Evolutionary conservation across 2,888 invertebrate genomes (phyloP).

Genomic region (Steromphala cineraria): DNA sequence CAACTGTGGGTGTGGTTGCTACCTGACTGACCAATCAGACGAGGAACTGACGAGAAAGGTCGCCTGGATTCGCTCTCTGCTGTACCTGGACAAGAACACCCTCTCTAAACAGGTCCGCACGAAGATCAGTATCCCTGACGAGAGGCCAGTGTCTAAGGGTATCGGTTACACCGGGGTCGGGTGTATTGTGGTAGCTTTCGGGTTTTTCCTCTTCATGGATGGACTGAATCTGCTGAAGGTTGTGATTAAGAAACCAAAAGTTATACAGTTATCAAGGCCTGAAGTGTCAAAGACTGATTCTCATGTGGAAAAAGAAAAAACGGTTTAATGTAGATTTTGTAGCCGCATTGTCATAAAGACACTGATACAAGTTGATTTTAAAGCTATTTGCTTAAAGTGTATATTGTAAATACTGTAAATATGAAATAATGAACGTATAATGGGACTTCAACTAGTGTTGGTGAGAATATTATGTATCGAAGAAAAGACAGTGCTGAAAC

Average conservation of each 20-base stretch:
- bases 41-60: neutral
- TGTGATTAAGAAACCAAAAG: neutral
- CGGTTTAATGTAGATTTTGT: too few species aligned
- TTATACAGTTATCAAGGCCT: too few species aligned
- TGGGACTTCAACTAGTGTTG: too few species aligned
- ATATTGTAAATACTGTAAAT: too few species aligned
- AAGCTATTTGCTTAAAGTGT: too few species aligned
- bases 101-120: neutral
- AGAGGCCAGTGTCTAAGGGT: neutral
- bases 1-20: neutral
- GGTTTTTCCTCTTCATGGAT: neutral
- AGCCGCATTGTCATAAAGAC: too few species aligned
- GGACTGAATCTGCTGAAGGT: neutral
- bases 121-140: neutral
- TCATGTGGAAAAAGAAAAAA: too few species aligned
- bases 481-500: too few species aligned
- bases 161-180: neutral
- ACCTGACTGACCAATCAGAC: neutral
- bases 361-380: too few species aligned
- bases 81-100: neutral
- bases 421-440: too few species aligned
- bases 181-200: neutral
- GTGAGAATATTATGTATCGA: too few species aligned
- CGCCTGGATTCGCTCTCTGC: neutral
- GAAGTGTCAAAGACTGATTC: too few species aligned